Base-by-base conservation (phyloP, 2,888 invertebrate species). In the Dendrolimus houi region DNA sequence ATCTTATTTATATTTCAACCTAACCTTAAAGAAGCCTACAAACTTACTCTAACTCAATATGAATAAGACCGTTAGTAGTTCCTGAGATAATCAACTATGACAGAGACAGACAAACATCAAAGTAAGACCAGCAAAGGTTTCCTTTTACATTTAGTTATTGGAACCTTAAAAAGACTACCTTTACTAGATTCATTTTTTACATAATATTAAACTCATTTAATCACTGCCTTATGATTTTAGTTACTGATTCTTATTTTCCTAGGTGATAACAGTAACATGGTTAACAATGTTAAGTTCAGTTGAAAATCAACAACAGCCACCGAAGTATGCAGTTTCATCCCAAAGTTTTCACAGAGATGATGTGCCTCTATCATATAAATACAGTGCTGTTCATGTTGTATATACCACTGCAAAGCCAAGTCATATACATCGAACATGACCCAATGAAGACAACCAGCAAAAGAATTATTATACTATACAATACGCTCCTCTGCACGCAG, bases 341-440 rank as follows among this genome's bases (percentile, higher is more conserved):
- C 70, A 73, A 55, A 74, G 63, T 12, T 73, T 65, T 42, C 60
- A 68, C 13, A 65, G 73, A 9, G 66, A 69, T 6, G 74, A 75
- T 60, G 64, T 71, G 1, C 75, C 77, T 1, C 17, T 73, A 12
- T 68, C 71, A 7, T 72, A 76, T 53, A 64, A 70, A 57, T 72
- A 65, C 55, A 71, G 59, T 40, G 54, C 71, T 13, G 56, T 69
- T 8, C 71, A 72, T 54, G 29, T 29, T 3, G 52, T 64, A 8
- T 69, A 74, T 29, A 58, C 67, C 1, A 65, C 65, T 9, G 60
- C 60, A n/a, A 62, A 57, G 12, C 60, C 68, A n/a, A 55, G 57
- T 10, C 52, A 56, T 8, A 40, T 57, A 17, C 29, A 58, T 52
- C 7, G 41, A 58, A 53, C 42, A 47, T 52, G 58, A 47, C n/a